Evolutionary conservation across 2,888 invertebrate species (phyloP).

Genomic region (Myathropa florea): DNA sequence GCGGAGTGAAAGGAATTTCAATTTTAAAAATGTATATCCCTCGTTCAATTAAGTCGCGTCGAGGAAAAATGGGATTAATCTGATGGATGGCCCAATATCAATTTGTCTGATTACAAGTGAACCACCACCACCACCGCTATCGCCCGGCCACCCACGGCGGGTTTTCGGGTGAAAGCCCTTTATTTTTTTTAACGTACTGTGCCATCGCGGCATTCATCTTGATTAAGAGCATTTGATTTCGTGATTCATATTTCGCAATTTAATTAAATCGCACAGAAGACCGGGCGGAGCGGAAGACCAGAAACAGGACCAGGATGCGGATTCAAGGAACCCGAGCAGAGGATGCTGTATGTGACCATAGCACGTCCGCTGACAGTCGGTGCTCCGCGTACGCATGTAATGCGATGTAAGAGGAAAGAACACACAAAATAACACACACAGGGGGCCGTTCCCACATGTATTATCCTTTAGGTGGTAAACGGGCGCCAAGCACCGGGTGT

Average conservation of each 20-base stretch:
- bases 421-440: background rate
- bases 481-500: background rate
- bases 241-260: constrained; percentile 47
- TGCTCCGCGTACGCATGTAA: constrained; percentile 12
- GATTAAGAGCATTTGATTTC: constrained; percentile 41
- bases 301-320: constrained; percentile 7
- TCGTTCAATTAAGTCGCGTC: constrained; percentile 19
- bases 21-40: constrained; percentile 16
- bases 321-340: background rate
- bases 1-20: constrained; percentile 2
- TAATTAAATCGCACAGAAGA: constrained; percentile 26
- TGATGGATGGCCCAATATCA: constrained; percentile 6
- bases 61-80: constrained; percentile 5
- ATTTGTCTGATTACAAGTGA: constrained; percentile 13
- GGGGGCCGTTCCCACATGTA: background rate
- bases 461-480: constrained; percentile 18
- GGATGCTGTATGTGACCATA: constrained; percentile 23
- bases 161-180: background rate
- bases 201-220: background rate
- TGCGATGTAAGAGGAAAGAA: background rate
- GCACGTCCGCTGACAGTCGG: constrained; percentile 19
- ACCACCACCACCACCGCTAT: background rate
- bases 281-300: background rate
- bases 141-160: background rate
- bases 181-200: background rate